These are phyloP conservation scores for Scomberomorus guttatus DNA, from an alignment of 2,797 vertebrate species.

Conservation along the genomic window DNA sequence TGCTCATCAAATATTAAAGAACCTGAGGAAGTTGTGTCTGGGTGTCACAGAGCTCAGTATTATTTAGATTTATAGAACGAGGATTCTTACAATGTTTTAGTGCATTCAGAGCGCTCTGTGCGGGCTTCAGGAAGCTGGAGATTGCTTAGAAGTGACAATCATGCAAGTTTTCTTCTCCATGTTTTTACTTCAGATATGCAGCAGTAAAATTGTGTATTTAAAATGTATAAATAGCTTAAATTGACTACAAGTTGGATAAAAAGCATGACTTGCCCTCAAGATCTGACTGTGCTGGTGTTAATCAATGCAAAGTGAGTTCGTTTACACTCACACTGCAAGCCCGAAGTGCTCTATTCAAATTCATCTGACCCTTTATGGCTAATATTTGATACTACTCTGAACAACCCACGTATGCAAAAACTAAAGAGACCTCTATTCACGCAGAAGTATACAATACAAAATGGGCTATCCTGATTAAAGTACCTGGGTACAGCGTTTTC, in stretches of 20 bases:
- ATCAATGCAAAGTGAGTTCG: no score
- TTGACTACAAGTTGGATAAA: not conserved
- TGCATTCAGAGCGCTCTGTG: not conserved
- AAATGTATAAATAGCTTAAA: not conserved
- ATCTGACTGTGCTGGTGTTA: no score
- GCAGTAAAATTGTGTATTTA: not conserved
- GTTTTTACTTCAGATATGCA: not conserved
- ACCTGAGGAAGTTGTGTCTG: conserved; percentile 23
- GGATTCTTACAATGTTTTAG: conserved; percentile 29
- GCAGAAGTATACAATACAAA: not conserved
- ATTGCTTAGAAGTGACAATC: not conserved
- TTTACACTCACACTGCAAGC: not conserved
- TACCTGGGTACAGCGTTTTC: no score
- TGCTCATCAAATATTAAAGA: conserved; percentile 63
- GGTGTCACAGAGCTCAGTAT: conserved; percentile 27
- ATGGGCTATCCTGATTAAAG: not conserved
- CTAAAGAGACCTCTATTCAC: not conserved
- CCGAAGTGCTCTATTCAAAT: not conserved
- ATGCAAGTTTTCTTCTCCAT: no score
- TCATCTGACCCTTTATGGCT: not conserved
- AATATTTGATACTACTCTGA: not conserved
- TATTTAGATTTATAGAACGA: conserved; percentile 22
- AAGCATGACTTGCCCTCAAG: not conserved
- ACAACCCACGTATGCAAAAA: not conserved
- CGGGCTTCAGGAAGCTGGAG: not conserved